Evolutionary conservation across 2,797 vertebrate genomes (phyloP).

Genomic region (Neosilurus mollespiculum): DNA sequence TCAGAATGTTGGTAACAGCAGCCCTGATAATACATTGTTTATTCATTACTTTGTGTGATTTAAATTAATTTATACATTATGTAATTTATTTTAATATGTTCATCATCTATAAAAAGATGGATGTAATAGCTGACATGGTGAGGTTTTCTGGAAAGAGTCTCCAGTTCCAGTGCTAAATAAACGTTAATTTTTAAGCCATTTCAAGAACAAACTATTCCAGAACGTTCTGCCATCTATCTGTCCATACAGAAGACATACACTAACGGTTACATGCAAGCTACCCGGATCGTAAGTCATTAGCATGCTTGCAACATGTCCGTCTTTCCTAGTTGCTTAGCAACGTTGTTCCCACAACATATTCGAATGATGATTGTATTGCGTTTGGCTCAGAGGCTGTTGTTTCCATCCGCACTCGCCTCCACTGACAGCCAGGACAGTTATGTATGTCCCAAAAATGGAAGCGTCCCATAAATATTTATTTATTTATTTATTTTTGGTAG

Average conservation of each 20-base stretch:
- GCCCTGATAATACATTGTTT: no score
- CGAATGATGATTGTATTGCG: background rate
- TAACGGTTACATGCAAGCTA: background rate
- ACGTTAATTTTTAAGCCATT: background rate
- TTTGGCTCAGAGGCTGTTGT: background rate
- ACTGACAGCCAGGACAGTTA: no score
- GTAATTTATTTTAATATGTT: background rate
- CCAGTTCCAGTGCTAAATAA: background rate
- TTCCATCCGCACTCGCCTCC: background rate
- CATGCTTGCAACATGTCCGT: background rate
- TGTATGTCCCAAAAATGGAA: no score
- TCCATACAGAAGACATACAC: background rate
- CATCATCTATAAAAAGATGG: background rate
- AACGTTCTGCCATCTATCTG: background rate
- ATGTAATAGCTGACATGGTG: background rate
- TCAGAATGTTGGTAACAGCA: no score
- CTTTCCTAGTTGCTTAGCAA: conserved; percentile 14
- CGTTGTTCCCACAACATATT: background rate
- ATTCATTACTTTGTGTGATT: no score
- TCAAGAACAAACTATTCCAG: background rate
- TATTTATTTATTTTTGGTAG: no score
- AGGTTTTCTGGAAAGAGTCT: background rate
- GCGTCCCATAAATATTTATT: no score
- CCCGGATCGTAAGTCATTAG: background rate
- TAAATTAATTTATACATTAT: no score